Conservation (phyloP, 1,140 invertebrate genomes). For the Paralvinella palmiformis region DNA sequence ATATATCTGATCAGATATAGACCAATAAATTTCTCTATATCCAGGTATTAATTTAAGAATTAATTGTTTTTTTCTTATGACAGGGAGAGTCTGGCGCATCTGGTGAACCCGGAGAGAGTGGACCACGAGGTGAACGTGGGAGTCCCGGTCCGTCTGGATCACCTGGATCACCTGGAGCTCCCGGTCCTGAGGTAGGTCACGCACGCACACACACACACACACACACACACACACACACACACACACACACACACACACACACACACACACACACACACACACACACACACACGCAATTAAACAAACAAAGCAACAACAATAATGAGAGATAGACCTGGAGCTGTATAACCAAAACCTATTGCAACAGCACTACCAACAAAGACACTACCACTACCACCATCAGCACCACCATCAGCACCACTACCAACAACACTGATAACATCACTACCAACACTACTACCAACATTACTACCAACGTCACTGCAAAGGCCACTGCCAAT, state of each 20-base stretch:
- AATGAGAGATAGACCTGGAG: too few relatives aligned
- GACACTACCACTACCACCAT: too few relatives aligned
- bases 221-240: conserved; percentile 14
- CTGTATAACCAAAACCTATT: too few relatives aligned
- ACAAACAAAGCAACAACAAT: background rate
- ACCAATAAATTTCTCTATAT: background rate
- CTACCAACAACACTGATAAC: too few relatives aligned
- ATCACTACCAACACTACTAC: too few relatives aligned
- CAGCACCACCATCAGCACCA: too few relatives aligned
- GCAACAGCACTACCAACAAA: too few relatives aligned
- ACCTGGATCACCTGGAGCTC: conserved; percentile 18
- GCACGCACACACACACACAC: conserved; percentile 10
- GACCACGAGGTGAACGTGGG: conserved; percentile 37
- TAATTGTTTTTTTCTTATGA: background rate
- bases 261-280: conserved; percentile 15
- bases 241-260: conserved; percentile 10
- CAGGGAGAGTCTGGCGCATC: conserved; percentile 3
- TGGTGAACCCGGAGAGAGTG: conserved; percentile 21
- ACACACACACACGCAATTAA: conserved; percentile 3
- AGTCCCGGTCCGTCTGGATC: conserved; percentile 29
- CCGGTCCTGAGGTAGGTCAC: background rate
- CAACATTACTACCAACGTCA: too few relatives aligned
- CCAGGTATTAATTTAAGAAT: background rate
- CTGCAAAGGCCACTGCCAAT: too few relatives aligned
- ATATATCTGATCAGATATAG: background rate